phyloP scores from a whole-genome alignment of 2,888 invertebrate species.

The Phytoseiulus persimilis region DNA sequence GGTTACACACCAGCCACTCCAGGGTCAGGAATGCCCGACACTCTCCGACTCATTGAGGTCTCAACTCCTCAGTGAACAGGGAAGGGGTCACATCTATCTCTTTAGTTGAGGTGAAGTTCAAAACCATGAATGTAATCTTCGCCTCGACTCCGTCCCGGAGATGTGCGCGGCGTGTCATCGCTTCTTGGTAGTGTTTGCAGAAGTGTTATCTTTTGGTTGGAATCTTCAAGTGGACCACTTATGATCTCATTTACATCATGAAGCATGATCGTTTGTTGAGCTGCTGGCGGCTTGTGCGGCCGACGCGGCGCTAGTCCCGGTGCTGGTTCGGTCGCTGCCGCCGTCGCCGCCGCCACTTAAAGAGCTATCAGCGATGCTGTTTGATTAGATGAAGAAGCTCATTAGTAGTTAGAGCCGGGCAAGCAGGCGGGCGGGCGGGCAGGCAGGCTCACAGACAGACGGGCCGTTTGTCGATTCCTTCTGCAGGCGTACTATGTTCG shows the following conservation, averaged over 20 bases:
- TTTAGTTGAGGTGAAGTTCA: not conserved
- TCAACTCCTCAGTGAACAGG: too few species aligned
- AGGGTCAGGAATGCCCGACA: too few species aligned
- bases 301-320: too few species aligned
- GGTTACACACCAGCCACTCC: too few species aligned
- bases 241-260: constrained; percentile 5
- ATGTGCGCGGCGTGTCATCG: not conserved
- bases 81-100: not conserved
- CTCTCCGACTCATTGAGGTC: too few species aligned
- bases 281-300: not conserved
- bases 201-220: not conserved
- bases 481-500: not conserved
- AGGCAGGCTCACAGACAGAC: too few species aligned
- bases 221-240: not conserved
- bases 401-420: not conserved
- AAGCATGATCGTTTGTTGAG: constrained; percentile 5
- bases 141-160: not conserved
- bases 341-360: not conserved
- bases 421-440: not conserved
- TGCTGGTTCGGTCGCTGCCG: not conserved
- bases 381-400: constrained; percentile 5
- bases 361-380: not conserved
- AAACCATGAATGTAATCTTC: not conserved
- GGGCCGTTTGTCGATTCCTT: not conserved
- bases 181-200: not conserved